Percentiles rank a stretch among this genome's conserved stretches.
Conservation (phyloP, 2,113 vertebrate species). For the Porphyrio hochstetteri region DNA sequence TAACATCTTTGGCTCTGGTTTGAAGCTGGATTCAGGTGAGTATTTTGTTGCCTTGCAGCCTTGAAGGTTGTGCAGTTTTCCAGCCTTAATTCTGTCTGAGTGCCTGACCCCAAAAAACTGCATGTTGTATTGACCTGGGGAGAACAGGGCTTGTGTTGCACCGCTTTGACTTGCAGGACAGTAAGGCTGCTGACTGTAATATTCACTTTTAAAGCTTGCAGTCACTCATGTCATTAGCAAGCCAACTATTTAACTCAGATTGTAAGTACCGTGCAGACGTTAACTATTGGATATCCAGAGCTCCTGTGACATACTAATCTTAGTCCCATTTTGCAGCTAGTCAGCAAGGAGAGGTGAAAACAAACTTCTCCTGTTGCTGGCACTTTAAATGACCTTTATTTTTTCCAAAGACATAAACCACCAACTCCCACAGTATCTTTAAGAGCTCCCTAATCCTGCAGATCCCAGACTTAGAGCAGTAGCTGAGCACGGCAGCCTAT, state of each 20-base stretch:
- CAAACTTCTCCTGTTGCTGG: neutral
- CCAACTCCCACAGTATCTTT: neutral
- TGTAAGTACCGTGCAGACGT: constrained; percentile 11
- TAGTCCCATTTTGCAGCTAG: neutral
- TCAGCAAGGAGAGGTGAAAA: neutral
- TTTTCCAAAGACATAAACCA: neutral
- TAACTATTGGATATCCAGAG: constrained; percentile 1
- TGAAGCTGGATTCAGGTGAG: neutral
- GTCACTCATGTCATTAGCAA: neutral
- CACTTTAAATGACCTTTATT: constrained; percentile 14
- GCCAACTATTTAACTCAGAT: neutral
- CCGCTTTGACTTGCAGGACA: neutral
- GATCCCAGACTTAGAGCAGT: constrained; percentile 1
- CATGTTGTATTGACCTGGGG: neutral
- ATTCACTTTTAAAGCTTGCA: neutral
- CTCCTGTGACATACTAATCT: neutral
- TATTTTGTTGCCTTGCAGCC: neutral
- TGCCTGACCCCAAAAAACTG: neutral
- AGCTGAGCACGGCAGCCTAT: constrained; percentile 6
- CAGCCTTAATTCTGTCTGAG: neutral
- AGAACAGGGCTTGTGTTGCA: neutral
- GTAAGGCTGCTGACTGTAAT: neutral
- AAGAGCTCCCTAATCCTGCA: neutral
- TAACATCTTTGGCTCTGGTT: neutral
- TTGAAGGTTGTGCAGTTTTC: neutral